Conservation (phyloP, 2,797 vertebrate genomes). For the Enteromius mattozi region DNA sequence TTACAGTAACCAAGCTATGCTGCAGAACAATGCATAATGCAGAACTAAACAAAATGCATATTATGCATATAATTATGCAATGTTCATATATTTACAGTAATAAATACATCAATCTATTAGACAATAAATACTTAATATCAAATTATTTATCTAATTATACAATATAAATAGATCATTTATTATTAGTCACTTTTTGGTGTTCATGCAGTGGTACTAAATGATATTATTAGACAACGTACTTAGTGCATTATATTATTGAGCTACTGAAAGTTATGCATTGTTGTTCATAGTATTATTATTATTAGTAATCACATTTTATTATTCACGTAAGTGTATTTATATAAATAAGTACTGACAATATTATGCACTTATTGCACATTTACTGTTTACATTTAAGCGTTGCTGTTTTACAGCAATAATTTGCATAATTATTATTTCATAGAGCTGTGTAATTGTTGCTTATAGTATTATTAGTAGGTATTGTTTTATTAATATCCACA, state of each 20-base stretch:
- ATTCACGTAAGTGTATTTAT: neutral
- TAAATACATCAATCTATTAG: neutral
- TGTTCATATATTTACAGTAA: neutral
- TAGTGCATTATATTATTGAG: neutral
- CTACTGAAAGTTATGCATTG: neutral
- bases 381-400: neutral
- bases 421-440: neutral
- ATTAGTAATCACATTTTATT: neutral
- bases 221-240: neutral
- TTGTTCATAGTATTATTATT: neutral
- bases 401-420: neutral
- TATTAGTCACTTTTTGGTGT: neutral
- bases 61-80: neutral
- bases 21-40: neutral
- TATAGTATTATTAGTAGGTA: neutral
- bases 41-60: slow-evolving; percentile 10
- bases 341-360: neutral
- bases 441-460: neutral
- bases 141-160: neutral
- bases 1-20: neutral
- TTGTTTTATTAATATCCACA: neutral
- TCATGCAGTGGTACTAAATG: neutral
- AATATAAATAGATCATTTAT: neutral
- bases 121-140: neutral
- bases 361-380: neutral